Evolutionary conservation across 2,113 vertebrate species (phyloP), one percentile per base, ranked within the genome.

Genomic region (Sebastes schlegelii): DNA sequence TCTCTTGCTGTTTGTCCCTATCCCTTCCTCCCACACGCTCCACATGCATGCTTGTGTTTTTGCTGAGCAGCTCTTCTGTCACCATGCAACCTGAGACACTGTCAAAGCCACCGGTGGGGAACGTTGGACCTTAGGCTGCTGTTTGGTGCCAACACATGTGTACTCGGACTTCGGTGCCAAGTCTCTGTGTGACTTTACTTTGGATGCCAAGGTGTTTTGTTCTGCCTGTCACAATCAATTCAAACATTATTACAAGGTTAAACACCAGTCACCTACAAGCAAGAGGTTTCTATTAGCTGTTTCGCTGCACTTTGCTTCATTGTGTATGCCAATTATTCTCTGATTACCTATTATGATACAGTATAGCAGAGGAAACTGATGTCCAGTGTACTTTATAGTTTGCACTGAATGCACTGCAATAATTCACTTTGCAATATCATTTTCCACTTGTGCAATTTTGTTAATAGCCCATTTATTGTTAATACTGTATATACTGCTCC

Each of bases 161-260:
- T 69, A 75, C 78, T 80, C 58, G 11, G 52, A 72, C 57, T 77
- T 63, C 21, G 73, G 75, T 88, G 88, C 88, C 89, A 90, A 84
- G 62, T 83, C 75, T 80, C 79, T 73, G 73, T 73, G 79, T 78
- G 81, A 62, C 49, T 86, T 82, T 43, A 19, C 61, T 77, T 71
- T 58, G 52, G 64, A 77, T 90, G 90, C 86, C 85, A 88, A 82
- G 60, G 34, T 77, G 62, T 75, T 91, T 88, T 89, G 77, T 79
- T 81, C 51, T 77, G 40, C 63, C 49, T 64, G 74, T 83, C 69
- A 48, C 79, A 82, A 79, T 88, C 80, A 81, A 67, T 88, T 84
- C 52, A 74, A n/a, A 16, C 65, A 72, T 80, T 82, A 82, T 84
- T 86, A 77, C 72, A 77, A 68, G 77, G 77, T 85, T 88, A 82